These are phyloP conservation scores for Daubentonia madagascariensis DNA, from an alignment of 2,113 vertebrate genomes.

Conservation along the genomic window DNA sequence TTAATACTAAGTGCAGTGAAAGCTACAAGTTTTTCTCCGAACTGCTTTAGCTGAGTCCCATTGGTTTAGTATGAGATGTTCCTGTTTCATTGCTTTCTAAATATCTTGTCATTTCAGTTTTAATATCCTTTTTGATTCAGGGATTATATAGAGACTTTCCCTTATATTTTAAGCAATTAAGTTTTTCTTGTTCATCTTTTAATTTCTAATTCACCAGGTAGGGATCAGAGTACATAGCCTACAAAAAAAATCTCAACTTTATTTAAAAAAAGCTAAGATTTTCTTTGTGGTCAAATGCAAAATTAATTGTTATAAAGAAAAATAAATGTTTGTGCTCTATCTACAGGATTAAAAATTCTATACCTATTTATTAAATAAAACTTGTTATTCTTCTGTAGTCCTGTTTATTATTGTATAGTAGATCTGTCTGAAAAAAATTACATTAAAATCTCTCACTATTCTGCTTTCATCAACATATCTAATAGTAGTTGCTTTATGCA, in stretches of 20 bases:
- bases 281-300: neutral
- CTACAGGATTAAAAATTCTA: neutral
- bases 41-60: neutral
- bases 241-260: neutral
- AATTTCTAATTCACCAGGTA: neutral
- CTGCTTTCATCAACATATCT: neutral
- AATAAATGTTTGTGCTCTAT: neutral
- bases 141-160: neutral
- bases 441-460: neutral
- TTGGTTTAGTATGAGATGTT: neutral
- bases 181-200: neutral
- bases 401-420: neutral
- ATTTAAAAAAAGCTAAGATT: neutral
- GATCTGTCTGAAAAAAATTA: neutral
- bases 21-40: neutral
- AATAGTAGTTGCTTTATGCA: neutral
- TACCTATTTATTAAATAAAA: neutral
- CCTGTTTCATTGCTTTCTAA: neutral
- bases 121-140: neutral
- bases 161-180: neutral
- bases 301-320: neutral
- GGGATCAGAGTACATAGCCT: neutral
- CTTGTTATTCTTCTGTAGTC: neutral
- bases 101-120: neutral
- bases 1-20: neutral